Evolutionary conservation across 2,113 vertebrate genomes (phyloP), one percentile per base, ranked within the genome.

Genomic region (Mormyrus iriodes): DNA sequence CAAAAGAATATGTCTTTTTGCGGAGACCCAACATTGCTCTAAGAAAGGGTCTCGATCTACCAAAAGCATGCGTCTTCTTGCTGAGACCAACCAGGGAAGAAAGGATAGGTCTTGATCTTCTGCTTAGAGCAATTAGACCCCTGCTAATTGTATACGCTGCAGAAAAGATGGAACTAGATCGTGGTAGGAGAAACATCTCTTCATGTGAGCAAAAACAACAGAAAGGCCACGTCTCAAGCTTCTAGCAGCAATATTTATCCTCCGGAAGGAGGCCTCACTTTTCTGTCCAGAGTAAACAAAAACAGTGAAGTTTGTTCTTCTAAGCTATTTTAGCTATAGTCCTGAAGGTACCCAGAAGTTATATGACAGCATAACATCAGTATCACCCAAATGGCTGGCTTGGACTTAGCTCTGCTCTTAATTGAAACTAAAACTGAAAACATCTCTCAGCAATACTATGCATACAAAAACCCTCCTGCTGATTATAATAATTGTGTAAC

Each of bases 61-160:
- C 42, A 5, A 79, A 31, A 82, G 46, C 27, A 21, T 53, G 55
- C 2, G 35, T 87, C 86, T 15, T 42, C 35, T 42, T 61, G 35
- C 27, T 35, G 48, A 76, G 69, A 69, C 24, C 58, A 52, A 46
- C 31, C 61, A 76, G 44, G 31, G 65, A 10, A 35, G 19, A 51
- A 53, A 88, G 35, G 48, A 53, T 88, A 35, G 49, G 13, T 88
- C 73, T 89, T 58, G 19, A 58, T 79, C 17, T 55, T 89, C 27
- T 84, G 73, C 52, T n/a, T 39, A 83, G 73, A 52, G 19, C 42
- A 52, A 86, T 27, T 52, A 53, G 46, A n/a, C 46, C 17, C 73
- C 39, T 88, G 46, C 44, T 69, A 35, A 88, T 13, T 10, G 24
- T 42, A 31, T 27, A 5, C 27, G 51, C 87, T 76, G 42, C 61